Conservation (phyloP, 2,888 invertebrate genomes). For the Bibio marci region DNA sequence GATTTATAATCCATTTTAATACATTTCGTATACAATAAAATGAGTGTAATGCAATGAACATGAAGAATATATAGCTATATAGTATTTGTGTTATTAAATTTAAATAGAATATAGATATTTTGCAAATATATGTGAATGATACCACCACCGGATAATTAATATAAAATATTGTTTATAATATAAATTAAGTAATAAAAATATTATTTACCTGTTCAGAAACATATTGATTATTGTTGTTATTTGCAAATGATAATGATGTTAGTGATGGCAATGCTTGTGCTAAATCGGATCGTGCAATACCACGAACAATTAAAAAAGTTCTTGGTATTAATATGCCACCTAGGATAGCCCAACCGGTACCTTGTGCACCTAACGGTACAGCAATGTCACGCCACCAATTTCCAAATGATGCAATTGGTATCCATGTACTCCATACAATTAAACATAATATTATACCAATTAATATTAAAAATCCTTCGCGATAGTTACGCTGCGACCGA, state of each 20-base stretch:
- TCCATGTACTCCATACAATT: constrained; percentile 42
- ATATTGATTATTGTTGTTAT: constrained; percentile 26
- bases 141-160: too few relatives aligned
- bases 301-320: constrained; percentile 47
- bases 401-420: constrained; percentile 35
- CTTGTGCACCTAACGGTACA: constrained; percentile 40
- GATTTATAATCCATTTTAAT: too few relatives aligned
- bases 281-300: constrained; percentile 40
- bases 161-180: too few relatives aligned
- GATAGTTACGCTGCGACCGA: constrained; percentile 47
- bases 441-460: constrained; percentile 36
- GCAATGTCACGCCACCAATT: constrained; percentile 38
- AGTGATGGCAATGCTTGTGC: constrained; percentile 35
- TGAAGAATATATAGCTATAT: too few relatives aligned
- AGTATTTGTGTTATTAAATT: too few relatives aligned
- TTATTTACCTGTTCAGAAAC: constrained; percentile 26
- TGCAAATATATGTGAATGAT: too few relatives aligned
- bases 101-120: too few relatives aligned
- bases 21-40: too few relatives aligned
- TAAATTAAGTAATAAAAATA: neutral
- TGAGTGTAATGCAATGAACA: too few relatives aligned
- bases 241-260: constrained; percentile 27
- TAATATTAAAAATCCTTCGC: constrained; percentile 41
- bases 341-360: constrained; percentile 43
- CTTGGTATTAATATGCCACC: constrained; percentile 48